These are phyloP conservation scores for Ariolimax columbianus DNA, from an alignment of 2,888 invertebrate species.

Conservation along the genomic window DNA sequence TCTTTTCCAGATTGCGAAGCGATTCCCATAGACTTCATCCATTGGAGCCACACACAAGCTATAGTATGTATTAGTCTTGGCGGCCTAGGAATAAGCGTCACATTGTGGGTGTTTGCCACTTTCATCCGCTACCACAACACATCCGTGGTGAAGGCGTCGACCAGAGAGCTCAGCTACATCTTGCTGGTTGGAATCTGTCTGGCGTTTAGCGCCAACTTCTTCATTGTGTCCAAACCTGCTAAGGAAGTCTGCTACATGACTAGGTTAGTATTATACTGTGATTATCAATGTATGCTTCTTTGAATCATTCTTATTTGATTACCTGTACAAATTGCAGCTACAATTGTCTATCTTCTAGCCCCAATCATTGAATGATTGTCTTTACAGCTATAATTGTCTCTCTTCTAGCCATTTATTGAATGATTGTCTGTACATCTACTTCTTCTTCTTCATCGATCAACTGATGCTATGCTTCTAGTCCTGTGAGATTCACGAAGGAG, in stretches of 20 bases:
- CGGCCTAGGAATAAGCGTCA: constrained; percentile 90
- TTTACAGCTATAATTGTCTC: no score
- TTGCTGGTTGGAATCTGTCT: constrained; percentile 82
- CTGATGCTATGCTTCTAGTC: no score
- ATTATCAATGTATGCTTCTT: no score
- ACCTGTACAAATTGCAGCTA: no score
- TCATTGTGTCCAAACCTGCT: constrained; percentile 87
- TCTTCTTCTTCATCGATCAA: no score
- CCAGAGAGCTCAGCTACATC: constrained; percentile 87
- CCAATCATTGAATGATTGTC: no score
- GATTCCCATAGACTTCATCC: constrained; percentile 83
- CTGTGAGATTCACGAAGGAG: no score
- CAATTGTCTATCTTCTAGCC: no score
- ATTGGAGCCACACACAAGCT: constrained; percentile 84
- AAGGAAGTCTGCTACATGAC: constrained; percentile 92
- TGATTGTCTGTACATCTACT: no score
- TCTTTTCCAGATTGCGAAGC: constrained; percentile 82
- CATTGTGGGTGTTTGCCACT: constrained; percentile 86
- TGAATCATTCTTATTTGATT: no score
- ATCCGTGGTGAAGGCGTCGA: constrained; percentile 86
- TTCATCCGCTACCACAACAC: constrained; percentile 93
- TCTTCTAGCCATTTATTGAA: no score
- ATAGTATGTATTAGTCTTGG: constrained; percentile 85
- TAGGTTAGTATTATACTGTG: constrained; percentile 80
- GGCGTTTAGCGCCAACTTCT: constrained; percentile 86